Percentiles rank a stretch among this genome's conserved stretches.
Evolutionary conservation across 2,797 vertebrate genomes (phyloP).

Genomic region (Thripadectes ignobilis): DNA sequence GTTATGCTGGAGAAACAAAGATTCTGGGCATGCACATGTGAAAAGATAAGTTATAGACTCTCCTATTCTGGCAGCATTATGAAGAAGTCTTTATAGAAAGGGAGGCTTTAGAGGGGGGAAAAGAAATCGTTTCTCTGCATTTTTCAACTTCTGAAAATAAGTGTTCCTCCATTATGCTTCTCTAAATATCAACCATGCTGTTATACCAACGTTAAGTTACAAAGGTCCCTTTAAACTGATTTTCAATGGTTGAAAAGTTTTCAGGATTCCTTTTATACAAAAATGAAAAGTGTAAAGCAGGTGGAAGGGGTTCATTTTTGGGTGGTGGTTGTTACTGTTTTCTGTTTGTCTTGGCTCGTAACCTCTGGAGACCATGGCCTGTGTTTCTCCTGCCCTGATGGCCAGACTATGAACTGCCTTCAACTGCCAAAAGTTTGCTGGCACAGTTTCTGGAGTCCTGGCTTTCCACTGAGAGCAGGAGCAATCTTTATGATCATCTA

Average conservation of each 20-base stretch:
- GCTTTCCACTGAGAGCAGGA: not conserved
- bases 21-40: not conserved
- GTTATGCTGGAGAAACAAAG: not conserved
- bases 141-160: not conserved
- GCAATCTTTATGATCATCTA: conserved; percentile 20
- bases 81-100: not conserved
- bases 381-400: not conserved
- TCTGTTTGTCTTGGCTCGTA: not conserved
- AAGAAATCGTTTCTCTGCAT: not conserved
- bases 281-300: not conserved
- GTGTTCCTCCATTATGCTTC: not conserved
- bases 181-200: not conserved
- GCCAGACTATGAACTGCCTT: conserved; percentile 28
- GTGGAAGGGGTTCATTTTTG: not conserved
- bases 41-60: not conserved
- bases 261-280: not conserved
- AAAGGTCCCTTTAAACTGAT: not conserved
- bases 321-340: not conserved
- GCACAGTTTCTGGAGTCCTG: conserved; percentile 8
- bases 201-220: not conserved
- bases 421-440: conserved; percentile 40
- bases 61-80: not conserved
- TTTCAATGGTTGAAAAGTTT: not conserved
- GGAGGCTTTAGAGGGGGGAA: not conserved
- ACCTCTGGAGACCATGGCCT: not conserved